phyloP scores from a whole-genome alignment of 1,140 invertebrate genomes.

The Wiebesia pumilae region DNA sequence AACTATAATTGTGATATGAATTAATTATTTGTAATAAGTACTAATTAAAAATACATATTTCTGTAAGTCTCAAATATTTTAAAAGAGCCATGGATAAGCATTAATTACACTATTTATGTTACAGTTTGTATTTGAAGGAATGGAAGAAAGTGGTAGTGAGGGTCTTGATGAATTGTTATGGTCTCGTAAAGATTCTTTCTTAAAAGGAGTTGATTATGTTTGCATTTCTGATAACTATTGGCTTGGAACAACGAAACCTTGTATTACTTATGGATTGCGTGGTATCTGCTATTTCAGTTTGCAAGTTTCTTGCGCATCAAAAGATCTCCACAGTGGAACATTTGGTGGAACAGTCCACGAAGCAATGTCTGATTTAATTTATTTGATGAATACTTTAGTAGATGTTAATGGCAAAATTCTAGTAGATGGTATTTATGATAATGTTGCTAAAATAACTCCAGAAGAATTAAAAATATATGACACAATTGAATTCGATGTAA shows the following conservation, averaged over 20 bases:
- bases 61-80: not conserved
- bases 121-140: constrained; percentile 96
- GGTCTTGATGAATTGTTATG: constrained; percentile 92
- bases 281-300: constrained; percentile 95
- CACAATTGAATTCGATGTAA: constrained; percentile 92
- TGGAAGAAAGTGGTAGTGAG: constrained; percentile 98
- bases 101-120: constrained; percentile 55
- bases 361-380: constrained; percentile 92
- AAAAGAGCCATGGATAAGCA: not conserved
- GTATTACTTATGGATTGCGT: constrained; percentile 96
- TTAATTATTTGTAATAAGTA: constrained; percentile 1
- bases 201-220: constrained; percentile 92
- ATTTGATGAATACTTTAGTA: constrained; percentile 87
- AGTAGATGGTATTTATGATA: constrained; percentile 86
- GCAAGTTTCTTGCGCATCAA: constrained; percentile 90
- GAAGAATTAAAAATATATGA: constrained; percentile 88
- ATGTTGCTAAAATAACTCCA: constrained; percentile 83
- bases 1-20: not conserved
- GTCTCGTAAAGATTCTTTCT: constrained; percentile 84
- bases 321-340: constrained; percentile 96
- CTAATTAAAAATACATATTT: not conserved
- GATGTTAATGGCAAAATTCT: constrained; percentile 90
- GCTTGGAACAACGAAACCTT: constrained; percentile 97
- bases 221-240: constrained; percentile 99
- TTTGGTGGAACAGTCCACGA: constrained; percentile 94